Base-by-base conservation (phyloP, 1,140 invertebrate genomes). In the Tetramorium simillimum region DNA sequence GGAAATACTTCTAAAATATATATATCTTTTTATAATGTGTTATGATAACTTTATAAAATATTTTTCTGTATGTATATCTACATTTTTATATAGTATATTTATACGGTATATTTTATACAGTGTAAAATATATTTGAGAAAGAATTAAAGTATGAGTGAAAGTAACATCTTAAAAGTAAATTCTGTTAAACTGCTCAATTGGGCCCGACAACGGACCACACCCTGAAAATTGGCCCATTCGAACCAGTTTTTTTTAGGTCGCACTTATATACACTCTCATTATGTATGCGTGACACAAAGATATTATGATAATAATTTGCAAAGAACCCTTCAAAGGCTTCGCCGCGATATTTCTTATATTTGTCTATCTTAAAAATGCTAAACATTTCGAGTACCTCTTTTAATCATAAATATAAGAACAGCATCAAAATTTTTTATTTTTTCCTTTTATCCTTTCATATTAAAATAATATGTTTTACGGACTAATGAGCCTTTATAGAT, bases 241-340 rank as follows among this genome's bases (percentile, higher is more conserved):
- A 21, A 84, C 80, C 80, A 75, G 80, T 60, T 84, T 62, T 81
- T 81, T 84, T 21, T 46, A 84, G 80, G 69, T 75, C 69, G 28
- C 80, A 24, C 43, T 40, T 18, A 18, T 73, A 12, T n/a, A 60
- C 28, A 46, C 9, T 78, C 1, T 21, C 33, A 53, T 51, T 43
- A 53, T 7, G 46, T 60, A 43, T 73, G 21, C 28, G 21, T 49
- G 12, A 46, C 7, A 49, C 1, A 3, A 53, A 40, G 5, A 33
- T 40, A 53, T 2, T 33, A 73, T 60, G 12, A 58, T n/a, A 28
- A 46, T 33, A 4, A 72, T 72, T 58, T 33, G 21, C 33, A 28
- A 46, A 46, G 12, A 78, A 70, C 5, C 16, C 18, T 77, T 77
- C 1, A 62, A 33, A 80, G 10, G 4, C 51, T 63, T 18, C 5